Base-by-base conservation (phyloP, 2,888 invertebrate genomes). In the Amphipyra tragopoginis region DNA sequence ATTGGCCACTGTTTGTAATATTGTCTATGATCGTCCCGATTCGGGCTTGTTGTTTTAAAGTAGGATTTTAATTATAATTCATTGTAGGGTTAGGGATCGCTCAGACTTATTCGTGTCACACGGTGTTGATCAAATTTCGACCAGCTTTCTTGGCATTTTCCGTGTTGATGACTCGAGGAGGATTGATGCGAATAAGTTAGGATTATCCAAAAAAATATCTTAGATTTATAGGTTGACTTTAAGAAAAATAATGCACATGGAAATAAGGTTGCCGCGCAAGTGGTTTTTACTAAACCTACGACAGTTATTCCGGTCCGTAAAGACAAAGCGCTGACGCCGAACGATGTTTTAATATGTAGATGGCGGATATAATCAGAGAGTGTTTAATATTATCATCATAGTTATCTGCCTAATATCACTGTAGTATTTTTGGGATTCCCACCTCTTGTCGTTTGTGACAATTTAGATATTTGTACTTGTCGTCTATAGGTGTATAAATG, bases 391-490 rank as follows among this genome's bases (percentile, higher is more conserved):
- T 33, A 44, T 11, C 4, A 6, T 48, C 2, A 3, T 13, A 39
- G 21, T 71, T 26, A 56, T 44, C 48, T 55, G 43, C 44, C 65
- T 39, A 15, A 2, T 26, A 21, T 44, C 11, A 4, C 55, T 43
- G 47, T 70, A 66, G 70, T 67, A 71, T 62, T 67, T 72, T 57
- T 54, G 39, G 10, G 14, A 71, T 54, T 51, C 72, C 70, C 70
- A 54, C 67, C 67, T 61, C 54, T 60, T 65, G 55, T 70, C 55
- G 43, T 52, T 59, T 48, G 49, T 56, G 50, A 71, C 59, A 47
- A 9, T 47, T 39, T 54, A 65, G 54, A 54, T 65, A 36, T 54
- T 50, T n/a, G 33, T 70, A 70, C 10, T 57, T 15, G 33, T 54
- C 15, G 40, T 58, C 42, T 57, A 36, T 21, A 21, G 21, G 21